Evolutionary conservation across 2,888 invertebrate genomes (phyloP).

Genomic region (Erebia aethiops): DNA sequence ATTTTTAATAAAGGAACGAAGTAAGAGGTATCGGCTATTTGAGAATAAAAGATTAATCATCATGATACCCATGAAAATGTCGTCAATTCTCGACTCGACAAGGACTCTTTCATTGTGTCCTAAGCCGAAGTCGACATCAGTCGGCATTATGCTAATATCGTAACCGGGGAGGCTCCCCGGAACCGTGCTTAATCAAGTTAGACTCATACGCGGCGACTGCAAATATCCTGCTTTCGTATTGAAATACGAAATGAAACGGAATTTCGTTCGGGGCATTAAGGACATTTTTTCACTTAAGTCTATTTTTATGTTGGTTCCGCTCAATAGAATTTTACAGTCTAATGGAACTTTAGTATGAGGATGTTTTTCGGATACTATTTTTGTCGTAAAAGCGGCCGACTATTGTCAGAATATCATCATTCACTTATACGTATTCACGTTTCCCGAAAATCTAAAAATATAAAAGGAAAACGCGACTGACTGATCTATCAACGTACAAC

Average conservation of each 20-base stretch:
- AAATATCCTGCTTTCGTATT: conserved; percentile 21
- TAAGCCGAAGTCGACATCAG: conserved; percentile 57
- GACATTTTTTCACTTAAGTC: conserved; percentile 14
- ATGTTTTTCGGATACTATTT: background rate
- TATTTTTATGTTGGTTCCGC: conserved; percentile 1
- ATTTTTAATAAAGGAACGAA: no score
- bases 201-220: conserved; percentile 22
- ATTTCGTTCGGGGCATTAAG: conserved; percentile 1
- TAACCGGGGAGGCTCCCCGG: conserved; percentile 47
- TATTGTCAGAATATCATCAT: background rate
- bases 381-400: background rate
- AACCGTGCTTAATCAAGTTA: conserved; percentile 37
- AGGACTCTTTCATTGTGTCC: conserved; percentile 1
- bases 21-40: no score
- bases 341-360: conserved; percentile 3
- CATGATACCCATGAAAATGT: no score
- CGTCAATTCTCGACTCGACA: no score
- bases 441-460: background rate
- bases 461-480: no score
- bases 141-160: conserved; percentile 64
- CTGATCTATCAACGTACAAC: no score
- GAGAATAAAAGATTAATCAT: no score
- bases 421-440: background rate
- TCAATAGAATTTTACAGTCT: conserved; percentile 15
- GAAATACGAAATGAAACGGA: conserved; percentile 20